Evolutionary conservation across 2,113 vertebrate species (phyloP).

Genomic region (Chaetodon auriga): DNA sequence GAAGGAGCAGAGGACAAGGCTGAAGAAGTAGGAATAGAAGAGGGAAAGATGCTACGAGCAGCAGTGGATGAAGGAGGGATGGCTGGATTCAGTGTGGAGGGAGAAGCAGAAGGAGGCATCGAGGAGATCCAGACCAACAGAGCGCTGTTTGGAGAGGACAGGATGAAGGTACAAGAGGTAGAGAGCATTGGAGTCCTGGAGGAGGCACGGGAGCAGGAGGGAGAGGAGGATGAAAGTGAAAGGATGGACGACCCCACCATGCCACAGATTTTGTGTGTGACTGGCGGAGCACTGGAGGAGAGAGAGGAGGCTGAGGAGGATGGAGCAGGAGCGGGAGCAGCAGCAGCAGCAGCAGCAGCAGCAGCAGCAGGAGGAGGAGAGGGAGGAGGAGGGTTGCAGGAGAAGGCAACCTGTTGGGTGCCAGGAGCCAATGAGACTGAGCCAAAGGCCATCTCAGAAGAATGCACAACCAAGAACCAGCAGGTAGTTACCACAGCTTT

Average conservation of each 20-base stretch:
- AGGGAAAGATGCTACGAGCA: slow-evolving; percentile 59
- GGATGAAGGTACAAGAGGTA: slow-evolving; percentile 75
- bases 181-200: slow-evolving; percentile 81
- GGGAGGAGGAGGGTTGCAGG: slow-evolving; percentile 43
- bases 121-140: slow-evolving; percentile 83
- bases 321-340: slow-evolving; percentile 12
- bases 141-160: slow-evolving; percentile 57
- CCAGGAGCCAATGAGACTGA: slow-evolving; percentile 44
- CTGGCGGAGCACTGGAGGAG: slow-evolving; percentile 73
- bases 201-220: slow-evolving; percentile 56
- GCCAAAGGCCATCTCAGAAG: slow-evolving; percentile 2
- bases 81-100: slow-evolving; percentile 65
- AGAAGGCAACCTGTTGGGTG: slow-evolving; percentile 58
- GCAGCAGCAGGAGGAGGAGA: slow-evolving; percentile 29
- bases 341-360: no score
- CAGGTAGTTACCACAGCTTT: slow-evolving; percentile 47
- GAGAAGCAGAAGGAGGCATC: slow-evolving; percentile 77
- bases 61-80: slow-evolving; percentile 55
- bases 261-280: slow-evolving; percentile 82
- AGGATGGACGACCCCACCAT: slow-evolving; percentile 78
- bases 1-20: slow-evolving; percentile 74
- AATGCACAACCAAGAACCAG: slow-evolving; percentile 17
- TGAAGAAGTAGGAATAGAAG: slow-evolving; percentile 61
- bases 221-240: slow-evolving; percentile 70
- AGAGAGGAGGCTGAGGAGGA: slow-evolving; percentile 66